phyloP scores from a whole-genome alignment of 2,113 vertebrate species.

The Gallinago undulata region DNA sequence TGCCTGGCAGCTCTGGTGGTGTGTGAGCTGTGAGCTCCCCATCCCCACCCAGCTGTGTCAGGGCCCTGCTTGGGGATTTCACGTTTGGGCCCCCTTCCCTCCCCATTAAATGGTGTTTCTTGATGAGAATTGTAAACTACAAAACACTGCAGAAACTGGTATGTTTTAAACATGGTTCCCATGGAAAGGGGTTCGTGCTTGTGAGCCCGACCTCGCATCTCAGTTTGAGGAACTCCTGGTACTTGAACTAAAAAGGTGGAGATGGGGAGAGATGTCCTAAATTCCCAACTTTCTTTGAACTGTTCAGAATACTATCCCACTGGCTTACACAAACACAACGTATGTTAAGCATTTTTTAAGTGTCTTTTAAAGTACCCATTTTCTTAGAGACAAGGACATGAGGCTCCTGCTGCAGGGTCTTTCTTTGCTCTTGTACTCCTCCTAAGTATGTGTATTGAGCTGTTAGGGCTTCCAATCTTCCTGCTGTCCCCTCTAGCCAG shows the following conservation, averaged over 20 bases:
- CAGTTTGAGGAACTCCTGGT: neutral
- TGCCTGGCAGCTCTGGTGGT: neutral
- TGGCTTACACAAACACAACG: neutral
- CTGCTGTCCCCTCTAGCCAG: neutral
- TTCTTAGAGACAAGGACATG: neutral
- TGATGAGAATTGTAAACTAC: neutral
- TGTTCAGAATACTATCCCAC: neutral
- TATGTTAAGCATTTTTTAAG: neutral
- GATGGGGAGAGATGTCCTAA: neutral
- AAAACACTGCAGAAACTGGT: neutral
- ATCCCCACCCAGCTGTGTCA: fast-evolving
- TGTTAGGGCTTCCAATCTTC: neutral
- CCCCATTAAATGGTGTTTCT: neutral
- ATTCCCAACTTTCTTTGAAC: neutral
- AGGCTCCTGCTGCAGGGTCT: neutral
- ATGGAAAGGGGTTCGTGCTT: neutral
- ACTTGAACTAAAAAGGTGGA: neutral
- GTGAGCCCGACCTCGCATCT: neutral
- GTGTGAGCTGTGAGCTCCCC: neutral
- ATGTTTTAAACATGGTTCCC: neutral
- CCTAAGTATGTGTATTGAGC: neutral
- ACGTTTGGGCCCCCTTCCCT: neutral
- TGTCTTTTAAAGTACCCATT: neutral
- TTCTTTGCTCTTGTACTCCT: neutral
- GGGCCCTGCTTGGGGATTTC: neutral